A percentile compares a stretch with the other conserved stretches of the same genome.
Evolutionary conservation across 1,140 invertebrate species (phyloP).

Genomic region (Magallana angulata): DNA sequence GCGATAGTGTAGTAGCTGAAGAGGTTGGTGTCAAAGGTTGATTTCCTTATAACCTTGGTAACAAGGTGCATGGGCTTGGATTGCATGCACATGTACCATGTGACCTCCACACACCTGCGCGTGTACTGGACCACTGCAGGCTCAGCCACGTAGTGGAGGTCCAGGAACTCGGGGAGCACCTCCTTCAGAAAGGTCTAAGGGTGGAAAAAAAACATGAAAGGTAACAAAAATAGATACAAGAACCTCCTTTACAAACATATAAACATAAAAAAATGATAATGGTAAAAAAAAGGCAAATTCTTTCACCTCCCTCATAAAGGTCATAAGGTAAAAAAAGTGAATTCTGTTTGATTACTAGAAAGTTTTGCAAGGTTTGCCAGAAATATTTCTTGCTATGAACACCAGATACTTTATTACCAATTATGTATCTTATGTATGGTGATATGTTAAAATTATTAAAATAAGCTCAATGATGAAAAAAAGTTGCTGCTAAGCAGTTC

Average conservation of each 20-base stretch:
- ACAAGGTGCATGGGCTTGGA: slow-evolving; percentile 43
- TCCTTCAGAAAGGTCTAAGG: slow-evolving; percentile 42
- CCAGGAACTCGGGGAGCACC: slow-evolving; percentile 49
- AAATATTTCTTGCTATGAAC: too few species aligned
- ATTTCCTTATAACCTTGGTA: slow-evolving; percentile 51
- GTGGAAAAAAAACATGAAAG: not conserved
- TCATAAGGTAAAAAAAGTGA: too few species aligned
- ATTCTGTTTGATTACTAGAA: too few species aligned
- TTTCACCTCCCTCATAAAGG: too few species aligned
- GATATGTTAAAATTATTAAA: too few species aligned
- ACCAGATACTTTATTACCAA: too few species aligned
- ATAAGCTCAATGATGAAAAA: too few species aligned
- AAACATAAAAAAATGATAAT: not conserved
- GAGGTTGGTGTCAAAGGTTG: slow-evolving; percentile 45
- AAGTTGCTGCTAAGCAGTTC: too few species aligned
- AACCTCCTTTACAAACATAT: not conserved
- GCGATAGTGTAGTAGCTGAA: slow-evolving; percentile 48
- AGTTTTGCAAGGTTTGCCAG: too few species aligned
- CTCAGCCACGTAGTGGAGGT: slow-evolving; percentile 6
- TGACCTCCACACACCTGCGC: slow-evolving; percentile 46
- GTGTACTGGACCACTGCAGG: slow-evolving; percentile 28
- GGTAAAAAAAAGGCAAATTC: too few species aligned
- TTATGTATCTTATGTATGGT: too few species aligned
- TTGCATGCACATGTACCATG: slow-evolving; percentile 54
- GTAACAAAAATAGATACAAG: too few species aligned